Base-by-base conservation (phyloP, 2,797 vertebrate species). In the Cheirogaleus major region DNA sequence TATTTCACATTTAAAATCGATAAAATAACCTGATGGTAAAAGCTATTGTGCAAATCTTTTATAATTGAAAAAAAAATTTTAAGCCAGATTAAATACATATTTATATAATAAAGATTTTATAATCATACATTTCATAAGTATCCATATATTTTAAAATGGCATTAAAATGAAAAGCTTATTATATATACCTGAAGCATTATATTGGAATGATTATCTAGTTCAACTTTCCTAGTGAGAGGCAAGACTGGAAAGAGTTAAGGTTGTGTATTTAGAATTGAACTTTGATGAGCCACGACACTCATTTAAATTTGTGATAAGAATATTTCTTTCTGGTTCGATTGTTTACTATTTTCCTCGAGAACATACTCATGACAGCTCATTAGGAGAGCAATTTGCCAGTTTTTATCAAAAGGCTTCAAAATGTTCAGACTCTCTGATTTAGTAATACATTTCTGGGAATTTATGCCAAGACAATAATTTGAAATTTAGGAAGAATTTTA, bases 1-100 rank as follows among this genome's bases (percentile, higher is more conserved):
- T 92, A 50, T 80, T 95, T 93, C 79, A 97, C n/a, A 92, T 97
- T 96, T 97, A 59, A 95, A 98, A 95, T 97, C 97, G 97, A 98
- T 48, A 95, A 97, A 97, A 95, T 30, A 80, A 72, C 18, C 73
- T 97, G 96, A 97, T 94, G 93, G 90, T 97, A 98, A 98, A 97
- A 93, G 95, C 94, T 97, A 97, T 41, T 89, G 52, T 32, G 76
- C 27, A 88, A 65, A 69, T 92, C 14, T 63, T 86, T 92, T 32
- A 27, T 79, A 93, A 88, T 41, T 83, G n/a, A 38, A 79, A 85
- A 84, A 79, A 61, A 38, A 23, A 14, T 63, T 87, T 78, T 69
- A 87, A 92, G 45, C 0, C 22, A 86, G 43, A 50, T 88, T 91
- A 84, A 81, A 91, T 78, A 30, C 25, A 79, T 85, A 80, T 27